Percentiles rank a stretch among this genome's conserved stretches.
phyloP scores from a whole-genome alignment of 2,113 vertebrate genomes.

The Eolophus roseicapilla region DNA sequence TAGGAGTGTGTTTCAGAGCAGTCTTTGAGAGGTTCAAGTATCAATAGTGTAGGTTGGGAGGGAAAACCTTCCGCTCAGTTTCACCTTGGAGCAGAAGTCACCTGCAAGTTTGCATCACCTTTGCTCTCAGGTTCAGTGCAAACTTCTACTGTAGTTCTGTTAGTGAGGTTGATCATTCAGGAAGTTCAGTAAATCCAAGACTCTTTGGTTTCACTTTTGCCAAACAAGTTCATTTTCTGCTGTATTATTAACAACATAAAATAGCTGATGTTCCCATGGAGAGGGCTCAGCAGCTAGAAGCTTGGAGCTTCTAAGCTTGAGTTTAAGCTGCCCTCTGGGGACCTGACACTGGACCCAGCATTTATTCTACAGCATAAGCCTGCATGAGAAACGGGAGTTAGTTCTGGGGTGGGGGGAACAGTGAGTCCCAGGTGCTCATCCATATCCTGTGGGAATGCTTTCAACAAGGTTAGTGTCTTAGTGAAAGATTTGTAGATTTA shows the following conservation, averaged over 20 bases:
- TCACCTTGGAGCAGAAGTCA: neutral
- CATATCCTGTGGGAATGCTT: fast-evolving
- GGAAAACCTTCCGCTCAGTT: neutral
- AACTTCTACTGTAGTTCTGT: neutral
- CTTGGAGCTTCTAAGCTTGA: neutral
- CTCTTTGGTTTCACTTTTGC: neutral
- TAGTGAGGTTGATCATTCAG: neutral
- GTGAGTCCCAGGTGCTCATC: neutral
- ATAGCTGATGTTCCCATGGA: neutral
- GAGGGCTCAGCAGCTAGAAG: neutral
- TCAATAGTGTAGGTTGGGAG: neutral
- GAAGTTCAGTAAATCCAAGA: neutral
- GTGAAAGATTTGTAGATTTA: neutral
- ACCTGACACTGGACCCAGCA: fast-evolving
- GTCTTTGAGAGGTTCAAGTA: neutral
- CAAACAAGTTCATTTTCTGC: neutral
- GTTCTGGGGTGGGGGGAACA: neutral
- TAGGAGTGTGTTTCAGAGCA: neutral
- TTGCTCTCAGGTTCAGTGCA: neutral
- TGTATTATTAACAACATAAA: neutral
- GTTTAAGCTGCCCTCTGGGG: neutral
- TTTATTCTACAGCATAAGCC: fast-evolving
- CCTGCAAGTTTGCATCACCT: neutral
- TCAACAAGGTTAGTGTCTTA: neutral
- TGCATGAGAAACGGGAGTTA: fast-evolving